Conservation (phyloP, 2,888 invertebrate genomes). For the Notodromas monacha region DNA sequence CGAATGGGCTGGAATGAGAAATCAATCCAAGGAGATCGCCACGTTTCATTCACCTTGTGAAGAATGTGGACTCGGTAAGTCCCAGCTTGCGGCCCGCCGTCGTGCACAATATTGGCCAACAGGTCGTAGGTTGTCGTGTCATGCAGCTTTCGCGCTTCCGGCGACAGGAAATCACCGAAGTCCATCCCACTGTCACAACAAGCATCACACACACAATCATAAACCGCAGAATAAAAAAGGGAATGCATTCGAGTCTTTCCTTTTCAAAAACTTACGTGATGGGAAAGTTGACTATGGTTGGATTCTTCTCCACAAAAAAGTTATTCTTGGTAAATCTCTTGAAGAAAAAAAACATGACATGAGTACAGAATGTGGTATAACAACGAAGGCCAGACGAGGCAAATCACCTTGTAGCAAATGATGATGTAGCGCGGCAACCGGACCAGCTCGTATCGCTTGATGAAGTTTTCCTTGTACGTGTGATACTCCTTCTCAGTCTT, state of each 20-base stretch:
- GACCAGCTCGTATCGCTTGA: conserved; percentile 85
- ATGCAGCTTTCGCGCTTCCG: conserved; percentile 40
- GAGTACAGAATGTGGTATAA: too few species aligned
- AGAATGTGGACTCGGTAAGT: conserved; percentile 76
- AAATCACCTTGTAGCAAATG: conserved; percentile 46
- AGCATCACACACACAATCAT: conserved; percentile 7
- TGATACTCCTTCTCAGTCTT: conserved; percentile 86
- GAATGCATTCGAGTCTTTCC: conserved; percentile 1
- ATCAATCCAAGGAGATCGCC: background rate
- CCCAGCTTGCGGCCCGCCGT: conserved; percentile 47
- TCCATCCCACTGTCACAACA: conserved; percentile 45
- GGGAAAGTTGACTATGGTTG: conserved; percentile 97
- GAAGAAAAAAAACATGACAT: conserved; percentile 11
- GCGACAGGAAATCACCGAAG: conserved; percentile 69
- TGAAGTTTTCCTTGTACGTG: conserved; percentile 90
- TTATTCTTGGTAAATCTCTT: conserved; percentile 88
- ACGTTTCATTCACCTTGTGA: conserved; percentile 27
- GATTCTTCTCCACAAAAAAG: conserved; percentile 95
- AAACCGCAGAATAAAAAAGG: background rate
- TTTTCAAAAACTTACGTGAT: too few species aligned
- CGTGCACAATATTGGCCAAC: conserved; percentile 94
- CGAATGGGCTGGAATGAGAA: too few species aligned
- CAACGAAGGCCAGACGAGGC: conserved; percentile 6
- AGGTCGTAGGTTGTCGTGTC: conserved; percentile 70
- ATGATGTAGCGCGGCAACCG: conserved; percentile 74